A percentile compares a stretch with the other conserved stretches of the same genome.
Evolutionary conservation across 2,797 vertebrate genomes (phyloP).

Genomic region (Steatocranus sp.): DNA sequence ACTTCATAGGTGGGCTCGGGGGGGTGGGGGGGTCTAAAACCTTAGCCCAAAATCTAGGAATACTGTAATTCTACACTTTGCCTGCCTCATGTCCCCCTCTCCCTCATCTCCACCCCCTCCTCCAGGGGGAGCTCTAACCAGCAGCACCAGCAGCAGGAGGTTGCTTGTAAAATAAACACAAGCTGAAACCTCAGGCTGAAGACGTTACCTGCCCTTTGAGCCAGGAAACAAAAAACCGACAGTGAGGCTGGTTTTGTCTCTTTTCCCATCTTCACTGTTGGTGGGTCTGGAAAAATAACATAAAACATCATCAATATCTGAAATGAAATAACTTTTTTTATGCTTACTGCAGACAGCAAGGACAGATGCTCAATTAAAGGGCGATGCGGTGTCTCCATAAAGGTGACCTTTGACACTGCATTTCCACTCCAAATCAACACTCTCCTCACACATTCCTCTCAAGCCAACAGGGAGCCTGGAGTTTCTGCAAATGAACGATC

Average conservation of each 20-base stretch:
- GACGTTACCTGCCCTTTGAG: conserved; percentile 68
- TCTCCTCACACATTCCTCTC: conserved; percentile 46
- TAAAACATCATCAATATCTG: conserved; percentile 26
- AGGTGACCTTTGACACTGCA: conserved; percentile 52
- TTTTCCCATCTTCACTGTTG: conserved; percentile 24
- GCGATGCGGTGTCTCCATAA: conserved; percentile 10
- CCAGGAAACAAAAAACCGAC: conserved; percentile 27
- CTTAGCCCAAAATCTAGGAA: conserved; percentile 32
- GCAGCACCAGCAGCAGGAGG: conserved; percentile 43
- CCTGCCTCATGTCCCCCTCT: background rate
- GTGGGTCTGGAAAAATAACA: conserved; percentile 13
- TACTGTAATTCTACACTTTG: conserved; percentile 38
- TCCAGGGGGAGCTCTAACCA: conserved; percentile 53
- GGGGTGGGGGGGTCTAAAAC: background rate
- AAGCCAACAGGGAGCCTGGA: conserved; percentile 65
- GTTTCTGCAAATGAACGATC: conserved; percentile 74
- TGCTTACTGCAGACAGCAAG: conserved; percentile 16
- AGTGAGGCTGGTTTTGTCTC: conserved; percentile 26
- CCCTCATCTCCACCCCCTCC: conserved; percentile 19
- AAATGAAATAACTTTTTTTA: conserved; percentile 50
- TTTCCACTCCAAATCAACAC: conserved; percentile 63
- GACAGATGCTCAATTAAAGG: conserved; percentile 44
- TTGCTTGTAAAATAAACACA: conserved; percentile 70
- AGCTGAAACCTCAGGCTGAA: conserved; percentile 40
- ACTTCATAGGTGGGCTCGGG: background rate